Percentiles rank a stretch among this genome's conserved stretches.
Evolutionary conservation across 2,113 vertebrate species (phyloP).

Genomic region (Oreotragus oreotragus): DNA sequence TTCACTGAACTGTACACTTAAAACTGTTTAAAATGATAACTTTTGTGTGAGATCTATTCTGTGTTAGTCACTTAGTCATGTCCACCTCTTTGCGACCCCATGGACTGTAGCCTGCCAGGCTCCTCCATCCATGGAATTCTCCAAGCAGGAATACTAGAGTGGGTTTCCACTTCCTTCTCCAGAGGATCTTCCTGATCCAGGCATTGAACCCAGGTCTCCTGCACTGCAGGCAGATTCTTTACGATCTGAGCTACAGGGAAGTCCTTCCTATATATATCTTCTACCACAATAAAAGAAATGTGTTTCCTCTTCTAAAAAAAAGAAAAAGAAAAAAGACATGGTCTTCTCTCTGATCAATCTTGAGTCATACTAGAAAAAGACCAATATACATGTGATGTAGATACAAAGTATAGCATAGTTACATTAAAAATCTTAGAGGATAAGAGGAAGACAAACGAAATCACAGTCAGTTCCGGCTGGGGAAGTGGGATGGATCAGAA

Average conservation of each 20-base stretch:
- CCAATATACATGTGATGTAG: not conserved
- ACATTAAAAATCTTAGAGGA: not conserved
- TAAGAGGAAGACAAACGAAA: not conserved
- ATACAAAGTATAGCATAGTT: not conserved
- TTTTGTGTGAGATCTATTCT: not conserved
- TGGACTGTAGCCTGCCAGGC: not conserved
- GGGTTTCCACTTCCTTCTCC: not conserved
- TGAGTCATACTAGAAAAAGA: not conserved
- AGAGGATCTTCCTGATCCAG: not conserved
- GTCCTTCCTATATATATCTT: not conserved
- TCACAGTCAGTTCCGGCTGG: not conserved
- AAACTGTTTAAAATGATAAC: not conserved
- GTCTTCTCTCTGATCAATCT: not conserved
- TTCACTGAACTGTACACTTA: not conserved
- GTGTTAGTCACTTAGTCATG: not conserved
- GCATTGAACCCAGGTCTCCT: not conserved
- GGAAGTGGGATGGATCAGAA: not conserved
- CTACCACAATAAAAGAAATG: not conserved
- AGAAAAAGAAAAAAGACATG: not conserved
- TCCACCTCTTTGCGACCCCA: not conserved
- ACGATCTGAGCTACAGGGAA: not conserved
- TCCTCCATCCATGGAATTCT: not conserved
- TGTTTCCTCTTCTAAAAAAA: not conserved
- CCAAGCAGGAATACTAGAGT: not conserved
- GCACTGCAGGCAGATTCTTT: not conserved